Conservation (phyloP, 2,797 vertebrate species). For the Gephyroberyx darwinii region DNA sequence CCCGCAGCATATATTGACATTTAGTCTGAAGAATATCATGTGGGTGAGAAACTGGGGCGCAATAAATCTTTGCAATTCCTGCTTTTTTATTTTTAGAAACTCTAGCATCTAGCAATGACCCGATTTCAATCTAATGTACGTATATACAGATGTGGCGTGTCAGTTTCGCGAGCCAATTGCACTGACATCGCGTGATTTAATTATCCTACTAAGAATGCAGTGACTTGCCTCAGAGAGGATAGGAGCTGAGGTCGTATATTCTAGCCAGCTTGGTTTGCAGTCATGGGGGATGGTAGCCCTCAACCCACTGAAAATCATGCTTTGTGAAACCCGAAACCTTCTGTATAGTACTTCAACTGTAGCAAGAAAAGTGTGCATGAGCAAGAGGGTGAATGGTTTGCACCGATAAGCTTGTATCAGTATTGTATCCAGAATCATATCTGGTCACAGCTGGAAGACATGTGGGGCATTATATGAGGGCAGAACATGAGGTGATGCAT, state of each 20-base stretch:
- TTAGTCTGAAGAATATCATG: conserved; percentile 43
- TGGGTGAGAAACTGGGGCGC: conserved; percentile 56
- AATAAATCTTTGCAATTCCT: conserved; percentile 45
- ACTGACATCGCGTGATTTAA: conserved; percentile 53
- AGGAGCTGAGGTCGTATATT: conserved; percentile 71
- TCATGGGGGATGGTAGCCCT: conserved; percentile 77
- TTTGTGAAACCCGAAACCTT: conserved; percentile 82
- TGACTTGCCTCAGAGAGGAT: conserved; percentile 53
- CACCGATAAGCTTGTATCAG: conserved; percentile 14
- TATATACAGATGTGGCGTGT: conserved; percentile 26
- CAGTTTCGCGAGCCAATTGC: conserved; percentile 22
- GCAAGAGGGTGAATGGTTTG: conserved; percentile 23
- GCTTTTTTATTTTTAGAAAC: background rate
- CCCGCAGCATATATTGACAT: conserved; percentile 65
- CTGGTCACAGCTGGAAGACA: conserved; percentile 25
- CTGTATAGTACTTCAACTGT: conserved; percentile 74
- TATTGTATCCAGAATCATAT: background rate
- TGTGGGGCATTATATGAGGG: conserved; percentile 20
- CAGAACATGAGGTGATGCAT: conserved; percentile 14
- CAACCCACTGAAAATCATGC: conserved; percentile 72
- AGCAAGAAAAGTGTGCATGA: conserved; percentile 58
- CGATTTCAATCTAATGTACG: background rate
- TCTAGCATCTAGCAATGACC: background rate
- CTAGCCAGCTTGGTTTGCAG: conserved; percentile 74
- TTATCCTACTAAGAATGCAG: conserved; percentile 62